Conservation (phyloP, 2,888 invertebrate species). For the Oscheius sp. region DNA sequence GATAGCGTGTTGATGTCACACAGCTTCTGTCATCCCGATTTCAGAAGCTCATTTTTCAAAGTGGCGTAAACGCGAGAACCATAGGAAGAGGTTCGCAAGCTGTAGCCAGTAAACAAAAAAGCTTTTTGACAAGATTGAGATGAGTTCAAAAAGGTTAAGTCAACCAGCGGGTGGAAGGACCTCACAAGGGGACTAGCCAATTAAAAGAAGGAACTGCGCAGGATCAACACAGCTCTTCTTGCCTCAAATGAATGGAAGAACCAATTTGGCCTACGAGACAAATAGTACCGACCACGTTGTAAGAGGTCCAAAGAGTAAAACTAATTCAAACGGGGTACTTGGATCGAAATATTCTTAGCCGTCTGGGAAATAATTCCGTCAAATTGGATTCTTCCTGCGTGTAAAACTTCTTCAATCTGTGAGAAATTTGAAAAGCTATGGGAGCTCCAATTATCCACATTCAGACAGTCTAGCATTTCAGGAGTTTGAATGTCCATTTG, state of each 20-base stretch:
- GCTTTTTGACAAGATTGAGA: not conserved
- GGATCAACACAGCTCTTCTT: not conserved
- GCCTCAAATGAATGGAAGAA: not conserved
- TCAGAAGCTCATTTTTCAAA: no score
- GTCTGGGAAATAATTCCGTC: no score
- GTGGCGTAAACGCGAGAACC: no score
- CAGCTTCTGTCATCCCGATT: no score
- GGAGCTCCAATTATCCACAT: no score
- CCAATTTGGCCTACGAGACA: not conserved
- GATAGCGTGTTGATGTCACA: no score
- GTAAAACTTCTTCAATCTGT: not conserved
- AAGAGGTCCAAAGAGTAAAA: not conserved
- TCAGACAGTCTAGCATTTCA: not conserved
- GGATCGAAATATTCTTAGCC: no score
- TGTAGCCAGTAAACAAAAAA: not conserved
- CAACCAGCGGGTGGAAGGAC: not conserved
- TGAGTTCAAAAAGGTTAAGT: no score
- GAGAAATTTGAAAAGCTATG: no score
- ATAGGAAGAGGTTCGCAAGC: not conserved
- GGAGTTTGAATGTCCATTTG: not conserved
- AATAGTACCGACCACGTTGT: not conserved
- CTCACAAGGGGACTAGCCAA: constrained; percentile 2
- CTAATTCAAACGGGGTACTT: not conserved
- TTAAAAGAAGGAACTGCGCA: not conserved
- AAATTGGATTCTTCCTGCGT: not conserved